A percentile compares a stretch with the other conserved stretches of the same genome.
Conservation (phyloP, 2,888 invertebrate species). For the Netelia melanura region DNA sequence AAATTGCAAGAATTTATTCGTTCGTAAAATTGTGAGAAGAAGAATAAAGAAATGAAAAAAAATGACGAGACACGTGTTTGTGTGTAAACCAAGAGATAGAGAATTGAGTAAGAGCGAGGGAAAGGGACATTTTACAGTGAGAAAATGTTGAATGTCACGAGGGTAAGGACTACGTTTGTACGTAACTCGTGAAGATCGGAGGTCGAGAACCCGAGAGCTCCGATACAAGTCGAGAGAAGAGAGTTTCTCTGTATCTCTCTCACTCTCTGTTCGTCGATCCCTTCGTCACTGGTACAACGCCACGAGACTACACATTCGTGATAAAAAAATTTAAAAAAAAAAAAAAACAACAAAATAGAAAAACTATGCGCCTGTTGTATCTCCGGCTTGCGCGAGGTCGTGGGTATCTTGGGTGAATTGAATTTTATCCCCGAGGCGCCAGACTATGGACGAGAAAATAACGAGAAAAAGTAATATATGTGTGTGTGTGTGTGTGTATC, state of each 20-base stretch:
- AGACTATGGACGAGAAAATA: conserved; percentile 22
- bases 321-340: conserved; percentile 30
- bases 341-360: neutral
- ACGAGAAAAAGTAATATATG: conserved; percentile 8
- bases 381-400: conserved; percentile 47
- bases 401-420: conserved; percentile 55
- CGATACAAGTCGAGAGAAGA: conserved; percentile 17
- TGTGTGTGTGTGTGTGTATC: neutral
- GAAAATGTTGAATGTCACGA: neutral
- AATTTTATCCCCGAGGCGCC: conserved; percentile 56
- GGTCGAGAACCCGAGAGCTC: conserved; percentile 58
- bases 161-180: conserved; percentile 4
- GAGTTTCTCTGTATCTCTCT: conserved; percentile 9
- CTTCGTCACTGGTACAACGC: conserved; percentile 2
- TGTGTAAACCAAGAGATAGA: no score
- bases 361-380: conserved; percentile 2
- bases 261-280: neutral
- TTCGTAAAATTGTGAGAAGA: conserved; percentile 8
- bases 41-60: neutral
- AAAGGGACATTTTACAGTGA: neutral
- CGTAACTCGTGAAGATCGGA: conserved; percentile 39
- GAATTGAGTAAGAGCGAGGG: neutral
- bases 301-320: conserved; percentile 43
- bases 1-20: neutral
- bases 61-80: neutral